These are phyloP conservation scores for Chaenodraco wilsoni DNA, from an alignment of 2,797 vertebrate genomes.

Conservation along the genomic window DNA sequence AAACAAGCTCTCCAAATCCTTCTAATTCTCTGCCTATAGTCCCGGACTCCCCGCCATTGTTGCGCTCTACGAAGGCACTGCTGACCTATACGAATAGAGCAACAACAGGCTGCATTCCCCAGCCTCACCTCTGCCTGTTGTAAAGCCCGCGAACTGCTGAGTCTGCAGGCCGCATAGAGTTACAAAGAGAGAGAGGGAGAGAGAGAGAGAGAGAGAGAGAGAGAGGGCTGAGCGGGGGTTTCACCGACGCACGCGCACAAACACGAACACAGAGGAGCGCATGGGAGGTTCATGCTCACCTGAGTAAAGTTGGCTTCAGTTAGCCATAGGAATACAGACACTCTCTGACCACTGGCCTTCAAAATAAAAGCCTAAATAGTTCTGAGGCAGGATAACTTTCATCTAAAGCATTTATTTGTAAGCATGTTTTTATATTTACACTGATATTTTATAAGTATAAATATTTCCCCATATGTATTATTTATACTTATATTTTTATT, in stretches of 20 bases:
- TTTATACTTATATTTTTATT: too few species aligned
- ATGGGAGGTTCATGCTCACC: slow-evolving; percentile 6
- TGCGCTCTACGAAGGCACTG: slow-evolving; percentile 76
- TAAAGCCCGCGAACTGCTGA: slow-evolving; percentile 72
- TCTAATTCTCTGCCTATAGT: slow-evolving; percentile 74
- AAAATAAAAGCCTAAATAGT: slow-evolving; percentile 5
- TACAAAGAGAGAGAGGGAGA: slow-evolving; percentile 53
- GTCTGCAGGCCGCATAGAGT: slow-evolving; percentile 57
- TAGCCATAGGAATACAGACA: background rate
- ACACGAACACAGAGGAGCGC: background rate
- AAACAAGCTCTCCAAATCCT: slow-evolving; percentile 66
- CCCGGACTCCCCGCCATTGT: slow-evolving; percentile 71
- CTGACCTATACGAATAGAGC: slow-evolving; percentile 81
- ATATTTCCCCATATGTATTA: too few species aligned
- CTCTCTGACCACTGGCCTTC: background rate
- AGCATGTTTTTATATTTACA: too few species aligned
- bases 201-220: too few species aligned
- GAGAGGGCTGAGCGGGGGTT: background rate
- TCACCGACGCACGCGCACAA: slow-evolving; percentile 20
- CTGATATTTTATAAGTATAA: too few species aligned
- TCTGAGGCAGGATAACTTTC: background rate
- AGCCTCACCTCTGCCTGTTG: slow-evolving; percentile 50
- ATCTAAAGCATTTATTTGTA: too few species aligned
- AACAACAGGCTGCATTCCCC: slow-evolving; percentile 68
- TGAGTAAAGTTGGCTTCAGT: slow-evolving; percentile 12